Evolutionary conservation across 2,113 vertebrate species (phyloP).

Genomic region (Maccullochella peelii): DNA sequence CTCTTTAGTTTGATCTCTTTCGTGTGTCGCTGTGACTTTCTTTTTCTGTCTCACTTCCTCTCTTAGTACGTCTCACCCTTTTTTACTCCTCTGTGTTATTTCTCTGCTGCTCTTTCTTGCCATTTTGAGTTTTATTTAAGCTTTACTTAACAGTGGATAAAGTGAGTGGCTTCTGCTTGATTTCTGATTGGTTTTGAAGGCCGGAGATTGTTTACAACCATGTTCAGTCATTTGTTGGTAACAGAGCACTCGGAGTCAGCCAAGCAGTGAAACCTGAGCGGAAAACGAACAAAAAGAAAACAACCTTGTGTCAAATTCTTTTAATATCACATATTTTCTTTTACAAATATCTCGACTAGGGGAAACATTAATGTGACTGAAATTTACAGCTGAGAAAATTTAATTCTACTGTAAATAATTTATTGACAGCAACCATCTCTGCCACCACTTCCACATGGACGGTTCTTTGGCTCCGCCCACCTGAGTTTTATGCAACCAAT

Average conservation of each 20-base stretch:
- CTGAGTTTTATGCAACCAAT: slow-evolving; percentile 21
- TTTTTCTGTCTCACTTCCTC: not conserved
- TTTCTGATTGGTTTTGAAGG: not conserved
- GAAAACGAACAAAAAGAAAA: not conserved
- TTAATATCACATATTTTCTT: not conserved
- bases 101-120: not conserved
- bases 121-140: not conserved
- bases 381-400: slow-evolving; percentile 63
- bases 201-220: not conserved
- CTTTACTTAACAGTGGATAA: not conserved
- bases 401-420: slow-evolving; percentile 65
- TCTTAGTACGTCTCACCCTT: not conserved
- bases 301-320: not conserved
- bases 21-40: not conserved
- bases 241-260: not conserved
- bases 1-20: not conserved
- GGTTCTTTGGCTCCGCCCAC: slow-evolving; percentile 7
- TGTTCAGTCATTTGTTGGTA: not conserved
- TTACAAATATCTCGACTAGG: not conserved
- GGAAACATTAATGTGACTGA: slow-evolving; percentile 41
- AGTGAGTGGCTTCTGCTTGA: not conserved
- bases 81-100: not conserved
- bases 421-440: slow-evolving; percentile 36
- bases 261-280: not conserved
- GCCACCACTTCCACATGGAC: slow-evolving; percentile 39